These are phyloP conservation scores for Orthosia gracilis DNA, from an alignment of 2,888 invertebrate genomes.

Conservation along the genomic window DNA sequence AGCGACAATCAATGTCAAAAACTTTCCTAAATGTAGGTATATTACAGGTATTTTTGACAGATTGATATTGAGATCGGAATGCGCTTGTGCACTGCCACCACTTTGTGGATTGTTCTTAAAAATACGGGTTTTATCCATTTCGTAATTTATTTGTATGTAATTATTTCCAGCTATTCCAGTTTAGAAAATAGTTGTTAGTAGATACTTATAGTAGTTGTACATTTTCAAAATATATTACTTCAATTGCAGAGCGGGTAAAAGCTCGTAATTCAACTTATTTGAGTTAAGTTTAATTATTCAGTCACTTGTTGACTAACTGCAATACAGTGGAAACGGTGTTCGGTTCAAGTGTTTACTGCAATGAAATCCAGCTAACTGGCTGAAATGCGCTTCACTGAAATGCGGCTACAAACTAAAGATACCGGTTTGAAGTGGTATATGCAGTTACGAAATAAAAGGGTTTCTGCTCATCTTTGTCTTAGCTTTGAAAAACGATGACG, in stretches of 20 bases:
- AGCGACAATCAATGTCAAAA: background rate
- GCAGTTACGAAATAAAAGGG: background rate
- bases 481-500: background rate
- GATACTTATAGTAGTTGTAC: too few species aligned
- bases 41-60: background rate
- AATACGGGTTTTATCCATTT: too few species aligned
- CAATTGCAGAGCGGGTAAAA: background rate
- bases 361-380: background rate
- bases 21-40: background rate
- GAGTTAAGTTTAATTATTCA: constrained; percentile 16
- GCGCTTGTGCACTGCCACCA: too few species aligned
- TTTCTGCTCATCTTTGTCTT: background rate
- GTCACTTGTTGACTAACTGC: constrained; percentile 15
- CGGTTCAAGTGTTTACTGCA: background rate
- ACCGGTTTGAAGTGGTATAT: background rate
- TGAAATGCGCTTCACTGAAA: background rate
- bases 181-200: too few species aligned
- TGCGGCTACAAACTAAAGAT: background rate
- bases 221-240: too few species aligned
- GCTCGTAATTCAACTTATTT: constrained; percentile 9
- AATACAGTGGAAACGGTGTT: background rate
- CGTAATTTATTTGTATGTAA: too few species aligned
- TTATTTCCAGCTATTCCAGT: too few species aligned
- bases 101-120: too few species aligned
- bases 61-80: background rate